Percentiles rank a stretch among this genome's conserved stretches.
Evolutionary conservation across 2,797 vertebrate genomes (phyloP).

Genomic region (Epinephelus coioides): DNA sequence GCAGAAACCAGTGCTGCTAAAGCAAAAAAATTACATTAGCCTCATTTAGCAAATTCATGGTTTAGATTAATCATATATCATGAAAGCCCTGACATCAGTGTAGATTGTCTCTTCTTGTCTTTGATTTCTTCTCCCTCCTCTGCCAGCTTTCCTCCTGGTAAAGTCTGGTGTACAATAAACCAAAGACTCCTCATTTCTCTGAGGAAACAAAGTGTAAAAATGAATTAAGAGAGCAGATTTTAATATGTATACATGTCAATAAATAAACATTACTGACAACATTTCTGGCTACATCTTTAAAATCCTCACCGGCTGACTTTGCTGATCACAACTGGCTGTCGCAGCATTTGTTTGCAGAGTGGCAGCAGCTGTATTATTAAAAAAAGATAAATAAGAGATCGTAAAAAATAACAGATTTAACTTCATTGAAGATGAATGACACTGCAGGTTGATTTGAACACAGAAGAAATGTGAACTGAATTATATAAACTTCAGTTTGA

Average conservation of each 20-base stretch:
- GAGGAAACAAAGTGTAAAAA: not conserved
- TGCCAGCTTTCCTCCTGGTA: accelerated
- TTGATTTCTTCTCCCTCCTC: not conserved
- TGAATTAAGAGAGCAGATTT: not conserved
- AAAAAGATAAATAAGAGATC: not conserved
- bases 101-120: not conserved
- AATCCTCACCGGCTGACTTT: conserved; percentile 21
- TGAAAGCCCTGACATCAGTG: not conserved
- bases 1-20: too few relatives aligned
- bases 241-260: not conserved
- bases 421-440: too few relatives aligned
- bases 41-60: not conserved
- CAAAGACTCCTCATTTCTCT: conserved; percentile 30
- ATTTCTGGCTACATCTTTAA: too few relatives aligned
- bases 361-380: not conserved
- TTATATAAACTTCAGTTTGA: not conserved
- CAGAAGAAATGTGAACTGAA: not conserved
- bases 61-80: accelerated
- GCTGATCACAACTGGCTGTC: not conserved
- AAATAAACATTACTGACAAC: too few relatives aligned
- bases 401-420: not conserved
- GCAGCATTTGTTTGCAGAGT: not conserved
- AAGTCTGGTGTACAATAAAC: conserved; percentile 5
- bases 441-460: too few relatives aligned
- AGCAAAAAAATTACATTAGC: not conserved